Evolutionary conservation across 2,797 vertebrate species (phyloP), one percentile per base, ranked within the genome.

Genomic region (Microcaecilia unicolor): DNA sequence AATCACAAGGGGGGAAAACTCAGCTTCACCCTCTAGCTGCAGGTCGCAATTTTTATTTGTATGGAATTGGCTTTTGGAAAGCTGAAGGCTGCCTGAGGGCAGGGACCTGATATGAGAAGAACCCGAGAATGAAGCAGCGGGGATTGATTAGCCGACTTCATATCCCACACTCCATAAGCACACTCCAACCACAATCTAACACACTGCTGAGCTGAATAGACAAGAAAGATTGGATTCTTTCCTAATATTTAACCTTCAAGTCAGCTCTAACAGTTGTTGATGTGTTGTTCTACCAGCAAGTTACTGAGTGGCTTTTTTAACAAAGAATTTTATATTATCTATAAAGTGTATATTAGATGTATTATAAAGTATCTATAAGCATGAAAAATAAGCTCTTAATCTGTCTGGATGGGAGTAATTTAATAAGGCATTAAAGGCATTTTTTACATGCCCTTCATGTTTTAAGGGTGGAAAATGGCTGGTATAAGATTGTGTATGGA

Each of bases 201-300:
- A 96, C 90, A 91, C 90, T 88, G 91, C 91, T 92, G 89, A 93
- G 90, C 91, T 92, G 89, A 91, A 91, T 85, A 93, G 90, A 94
- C 91, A 92, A 93, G 91, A 93, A 90, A 91, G 94, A 96, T 93
- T 91, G 90, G 88, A 93, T 93, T 93, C 87, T 87, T 91, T 93
- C 89, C 91, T 93, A 91, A 96, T 92, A 92, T 94, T 93, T 93
- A 94, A 96, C 90, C 90, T 92, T 92, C 89, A 87, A 91, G 89
- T 92, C 87, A 80, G 87, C 85, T 90, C 85, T 88, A 93, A 92
- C 90, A 90, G 87, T 88, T 91, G 88, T 86, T 92, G 87, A 91
- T 90, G 86, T 87, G 84, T 85, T 86, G 87, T 88, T 90, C 86
- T 89, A 85, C 76, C 83, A 88, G 88, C 86, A 89, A 90, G 84